phyloP scores from a whole-genome alignment of 2,797 vertebrate genomes.

The Sciurus vulgaris region DNA sequence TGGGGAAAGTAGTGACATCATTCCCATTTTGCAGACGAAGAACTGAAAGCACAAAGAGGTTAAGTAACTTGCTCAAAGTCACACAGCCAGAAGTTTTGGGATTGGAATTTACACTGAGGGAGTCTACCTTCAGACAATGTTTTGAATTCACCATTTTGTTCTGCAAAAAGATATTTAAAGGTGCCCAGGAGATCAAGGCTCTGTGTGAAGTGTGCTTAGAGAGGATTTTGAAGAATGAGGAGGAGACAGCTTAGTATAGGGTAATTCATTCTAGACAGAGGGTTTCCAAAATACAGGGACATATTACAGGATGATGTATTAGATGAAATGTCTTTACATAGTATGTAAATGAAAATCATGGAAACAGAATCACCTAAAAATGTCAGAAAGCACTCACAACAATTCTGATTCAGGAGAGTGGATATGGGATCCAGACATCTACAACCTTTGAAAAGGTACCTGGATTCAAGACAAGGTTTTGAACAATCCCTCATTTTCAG shows the following conservation, averaged over 20 bases:
- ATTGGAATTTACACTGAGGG: neutral
- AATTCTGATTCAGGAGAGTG: neutral
- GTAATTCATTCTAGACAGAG: neutral
- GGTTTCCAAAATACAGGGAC: neutral
- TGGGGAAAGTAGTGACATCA: neutral
- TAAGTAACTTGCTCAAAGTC: neutral
- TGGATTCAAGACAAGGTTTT: neutral
- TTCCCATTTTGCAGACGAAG: neutral
- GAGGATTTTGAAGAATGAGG: neutral
- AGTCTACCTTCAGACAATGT: neutral
- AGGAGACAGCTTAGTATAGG: neutral
- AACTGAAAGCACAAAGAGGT: neutral
- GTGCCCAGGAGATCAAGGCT: neutral
- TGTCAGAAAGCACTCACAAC: neutral
- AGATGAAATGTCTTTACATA: neutral
- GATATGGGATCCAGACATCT: neutral
- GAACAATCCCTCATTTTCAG: neutral
- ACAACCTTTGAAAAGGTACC: neutral
- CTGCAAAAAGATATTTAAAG: neutral
- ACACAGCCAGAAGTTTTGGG: neutral
- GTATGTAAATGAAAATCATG: neutral
- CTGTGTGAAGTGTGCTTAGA: neutral
- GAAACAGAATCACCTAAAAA: constrained; percentile 5
- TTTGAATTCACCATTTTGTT: neutral
- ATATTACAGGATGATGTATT: neutral